Conservation (phyloP, 2,888 invertebrate species). For the Sarcophaga variegata region DNA sequence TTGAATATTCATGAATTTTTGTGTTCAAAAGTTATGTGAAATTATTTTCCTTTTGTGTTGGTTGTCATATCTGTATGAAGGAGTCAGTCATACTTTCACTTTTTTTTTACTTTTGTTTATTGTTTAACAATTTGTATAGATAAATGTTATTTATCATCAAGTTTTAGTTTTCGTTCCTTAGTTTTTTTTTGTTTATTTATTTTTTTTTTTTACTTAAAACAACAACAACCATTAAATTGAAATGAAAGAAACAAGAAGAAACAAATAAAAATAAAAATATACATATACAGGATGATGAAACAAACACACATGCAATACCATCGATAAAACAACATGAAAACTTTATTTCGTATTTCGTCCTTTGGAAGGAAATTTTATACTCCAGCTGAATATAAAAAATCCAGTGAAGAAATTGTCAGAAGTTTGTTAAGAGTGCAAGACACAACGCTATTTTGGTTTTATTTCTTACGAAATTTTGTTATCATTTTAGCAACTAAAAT, state of each 20-base stretch:
- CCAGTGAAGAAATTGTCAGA: conserved; percentile 59
- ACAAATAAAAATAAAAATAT: conserved; percentile 11
- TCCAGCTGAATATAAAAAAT: conserved; percentile 61
- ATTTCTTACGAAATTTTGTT: conserved; percentile 10
- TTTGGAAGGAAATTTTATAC: conserved; percentile 62
- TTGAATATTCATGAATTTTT: conserved; percentile 47
- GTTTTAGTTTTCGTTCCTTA: conserved; percentile 32
- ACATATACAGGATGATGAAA: conserved; percentile 26
- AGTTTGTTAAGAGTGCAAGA: conserved; percentile 61
- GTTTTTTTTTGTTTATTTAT: background rate
- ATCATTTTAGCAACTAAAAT: conserved; percentile 33
- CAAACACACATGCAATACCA: conserved; percentile 71
- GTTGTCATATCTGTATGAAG: conserved; percentile 65
- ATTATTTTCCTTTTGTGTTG: conserved; percentile 24
- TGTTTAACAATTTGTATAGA: conserved; percentile 49
- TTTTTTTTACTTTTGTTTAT: conserved; percentile 29
- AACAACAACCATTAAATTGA: conserved; percentile 45
- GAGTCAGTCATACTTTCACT: conserved; percentile 57
- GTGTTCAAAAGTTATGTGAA: background rate
- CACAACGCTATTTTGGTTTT: conserved; percentile 42
- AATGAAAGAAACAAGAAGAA: conserved; percentile 20
- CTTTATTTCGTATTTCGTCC: conserved; percentile 64
- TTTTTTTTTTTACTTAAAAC: conserved; percentile 17
- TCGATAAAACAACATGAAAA: conserved; percentile 79
- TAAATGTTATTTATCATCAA: conserved; percentile 66